Evolutionary conservation across 92 coral and sea anemone species (phyloP), one percentile per base, ranked within the genome.

Genomic region (Muricea muricata): DNA sequence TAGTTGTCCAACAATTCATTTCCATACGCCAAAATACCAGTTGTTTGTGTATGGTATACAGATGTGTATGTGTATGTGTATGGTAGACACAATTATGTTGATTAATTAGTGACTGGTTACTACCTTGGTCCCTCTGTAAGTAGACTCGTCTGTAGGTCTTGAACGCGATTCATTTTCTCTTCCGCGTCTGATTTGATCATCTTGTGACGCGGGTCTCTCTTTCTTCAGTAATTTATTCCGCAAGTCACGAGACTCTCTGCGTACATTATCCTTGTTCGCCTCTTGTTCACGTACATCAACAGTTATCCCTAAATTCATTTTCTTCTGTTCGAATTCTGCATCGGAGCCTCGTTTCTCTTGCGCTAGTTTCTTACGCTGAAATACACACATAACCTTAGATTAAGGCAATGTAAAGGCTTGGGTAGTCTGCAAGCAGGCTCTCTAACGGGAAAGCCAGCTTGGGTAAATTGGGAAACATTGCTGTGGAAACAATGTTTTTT

Each of bases 311-410:
- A 96, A 84, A 29, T 78, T 63, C 99, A 96, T 96, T 2, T 97
- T 91, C 86, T 96, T 96, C 87, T 96, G 92, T 83, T 96, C 96
- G 71, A 96, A 96, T 67, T 96, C 99, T 40, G 93, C 94, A 48
- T 96, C 97, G 87, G 98, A 72, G 78, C 96, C 81, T 97, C 94
- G 24, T 94, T 92, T 48, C 92, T 91, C 97, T 86, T 84, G 55
- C 15, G 99, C 99, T 1, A 90, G 91, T 82, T 92, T 93, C 73
- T 95, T 93, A 45, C 88, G 90, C 97, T 93, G 79, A 7, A 78
- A 28, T 25, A 40, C 37, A 6, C 7, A 11, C n/a, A n/a, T n/a
- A n/a, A n/a, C n/a, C n/a, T n/a, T n/a, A n/a, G n/a, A n/a, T n/a
- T n/a, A n/a, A n/a, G n/a, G n/a, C n/a, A n/a, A n/a, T n/a, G n/a